Conservation (phyloP, 2,113 vertebrate species). For the Bathybates hornii region DNA sequence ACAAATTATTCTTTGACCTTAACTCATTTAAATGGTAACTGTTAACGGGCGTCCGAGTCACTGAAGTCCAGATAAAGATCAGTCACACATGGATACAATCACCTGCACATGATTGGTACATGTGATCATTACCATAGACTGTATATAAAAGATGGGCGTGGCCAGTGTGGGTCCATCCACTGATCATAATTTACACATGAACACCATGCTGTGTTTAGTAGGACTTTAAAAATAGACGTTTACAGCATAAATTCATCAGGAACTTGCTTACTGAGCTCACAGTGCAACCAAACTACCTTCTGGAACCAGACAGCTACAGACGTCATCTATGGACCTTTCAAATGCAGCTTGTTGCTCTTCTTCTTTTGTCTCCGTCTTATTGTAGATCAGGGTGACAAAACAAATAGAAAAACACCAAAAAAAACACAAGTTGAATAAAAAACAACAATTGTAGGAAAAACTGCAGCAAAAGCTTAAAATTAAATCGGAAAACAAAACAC, state of each 20-base stretch:
- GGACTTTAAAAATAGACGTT: neutral
- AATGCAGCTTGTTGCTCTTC: neutral
- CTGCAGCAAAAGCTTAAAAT: neutral
- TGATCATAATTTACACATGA: neutral
- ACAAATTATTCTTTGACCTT: neutral
- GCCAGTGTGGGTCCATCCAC: rapidly evolving
- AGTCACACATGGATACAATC: neutral
- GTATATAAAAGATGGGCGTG: neutral
- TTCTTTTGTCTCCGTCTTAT: neutral
- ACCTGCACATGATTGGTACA: rapidly evolving
- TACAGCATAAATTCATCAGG: rapidly evolving
- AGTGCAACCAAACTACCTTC: neutral
- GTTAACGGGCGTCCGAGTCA: neutral
- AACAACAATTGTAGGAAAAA: neutral
- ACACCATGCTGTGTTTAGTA: neutral
- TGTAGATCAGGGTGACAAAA: neutral
- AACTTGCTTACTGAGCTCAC: neutral
- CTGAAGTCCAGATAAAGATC: neutral
- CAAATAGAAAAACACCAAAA: neutral
- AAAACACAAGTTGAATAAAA: neutral
- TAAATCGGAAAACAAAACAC: rapidly evolving
- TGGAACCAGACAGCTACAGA: neutral
- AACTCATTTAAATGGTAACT: neutral
- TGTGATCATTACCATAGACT: neutral
- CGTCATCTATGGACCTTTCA: neutral